Percentiles rank a stretch among this genome's conserved stretches.
Evolutionary conservation across 2,888 invertebrate species (phyloP).

Genomic region (Euphydryas editha): DNA sequence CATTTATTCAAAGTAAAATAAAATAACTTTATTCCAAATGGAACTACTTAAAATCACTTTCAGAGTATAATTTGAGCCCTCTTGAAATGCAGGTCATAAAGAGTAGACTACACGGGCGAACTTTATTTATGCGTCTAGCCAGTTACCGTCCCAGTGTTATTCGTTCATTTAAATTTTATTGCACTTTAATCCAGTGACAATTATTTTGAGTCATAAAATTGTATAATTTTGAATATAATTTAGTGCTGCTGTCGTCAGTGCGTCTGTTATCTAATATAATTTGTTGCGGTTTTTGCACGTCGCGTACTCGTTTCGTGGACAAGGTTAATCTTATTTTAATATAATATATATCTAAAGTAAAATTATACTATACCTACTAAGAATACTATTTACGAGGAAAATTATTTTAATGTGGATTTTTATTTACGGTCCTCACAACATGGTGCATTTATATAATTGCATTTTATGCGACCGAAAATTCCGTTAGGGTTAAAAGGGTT

Average conservation of each 20-base stretch:
- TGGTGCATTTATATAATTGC: background rate
- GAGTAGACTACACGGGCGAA: background rate
- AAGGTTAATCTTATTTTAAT: background rate
- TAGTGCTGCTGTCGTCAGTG: too few relatives aligned
- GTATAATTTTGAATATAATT: background rate
- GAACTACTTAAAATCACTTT: slow-evolving; percentile 1
- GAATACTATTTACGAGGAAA: too few relatives aligned
- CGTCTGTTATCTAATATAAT: too few relatives aligned
- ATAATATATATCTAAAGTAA: background rate
- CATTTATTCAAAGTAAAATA: too few relatives aligned
- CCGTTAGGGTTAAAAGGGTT: slow-evolving; percentile 11
- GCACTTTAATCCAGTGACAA: background rate
- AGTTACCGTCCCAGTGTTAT: background rate
- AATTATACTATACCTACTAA: background rate
- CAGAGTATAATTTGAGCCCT: slow-evolving; percentile 9
- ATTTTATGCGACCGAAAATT: background rate
- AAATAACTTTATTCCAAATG: background rate
- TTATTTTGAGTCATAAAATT: background rate
- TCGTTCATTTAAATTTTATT: background rate
- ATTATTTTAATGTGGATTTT: background rate
- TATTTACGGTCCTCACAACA: background rate
- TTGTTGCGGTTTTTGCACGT: too few relatives aligned
- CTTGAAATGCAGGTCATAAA: slow-evolving; percentile 18
- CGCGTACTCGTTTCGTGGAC: background rate
- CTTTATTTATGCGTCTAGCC: slow-evolving; percentile 20